phyloP scores from a whole-genome alignment of 1,140 invertebrate genomes.

The Trissolcus basalis region DNA sequence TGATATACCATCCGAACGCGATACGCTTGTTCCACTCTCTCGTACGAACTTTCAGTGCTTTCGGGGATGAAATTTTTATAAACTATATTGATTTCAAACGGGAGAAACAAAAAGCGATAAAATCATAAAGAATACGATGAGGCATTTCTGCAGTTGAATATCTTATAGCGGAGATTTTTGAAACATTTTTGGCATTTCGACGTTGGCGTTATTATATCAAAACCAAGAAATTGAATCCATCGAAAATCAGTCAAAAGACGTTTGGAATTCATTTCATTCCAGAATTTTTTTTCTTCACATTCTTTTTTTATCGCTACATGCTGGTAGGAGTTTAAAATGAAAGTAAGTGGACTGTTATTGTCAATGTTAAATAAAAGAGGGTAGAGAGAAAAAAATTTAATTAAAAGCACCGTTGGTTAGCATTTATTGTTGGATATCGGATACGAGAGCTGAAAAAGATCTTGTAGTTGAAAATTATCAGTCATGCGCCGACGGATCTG shows the following conservation, averaged over 20 bases:
- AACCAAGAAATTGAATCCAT: background rate
- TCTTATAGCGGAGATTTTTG: constrained; percentile 3
- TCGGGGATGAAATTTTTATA: constrained; percentile 34
- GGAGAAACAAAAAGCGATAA: constrained; percentile 18
- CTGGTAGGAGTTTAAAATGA: background rate
- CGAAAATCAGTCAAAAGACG: background rate
- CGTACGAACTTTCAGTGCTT: constrained; percentile 23
- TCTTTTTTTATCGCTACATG: background rate
- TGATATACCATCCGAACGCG: constrained; percentile 34
- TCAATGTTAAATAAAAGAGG: background rate
- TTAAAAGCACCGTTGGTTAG: constrained; percentile 26
- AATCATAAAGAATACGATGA: constrained; percentile 17
- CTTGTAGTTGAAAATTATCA: constrained; percentile 52
- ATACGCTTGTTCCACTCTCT: constrained; percentile 21
- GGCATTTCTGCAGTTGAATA: constrained; percentile 13
- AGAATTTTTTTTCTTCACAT: background rate
- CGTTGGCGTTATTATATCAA: background rate
- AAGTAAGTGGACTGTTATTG: background rate
- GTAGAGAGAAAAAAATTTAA: constrained; percentile 23
- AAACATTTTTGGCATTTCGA: constrained; percentile 6
- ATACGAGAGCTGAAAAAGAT: constrained; percentile 46
- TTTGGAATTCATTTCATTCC: background rate
- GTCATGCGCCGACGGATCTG: constrained; percentile 33
- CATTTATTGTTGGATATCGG: constrained; percentile 41
- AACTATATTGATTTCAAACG: constrained; percentile 33